Evolutionary conservation across 2,888 invertebrate species (phyloP).

Genomic region (Anodontia alba): DNA sequence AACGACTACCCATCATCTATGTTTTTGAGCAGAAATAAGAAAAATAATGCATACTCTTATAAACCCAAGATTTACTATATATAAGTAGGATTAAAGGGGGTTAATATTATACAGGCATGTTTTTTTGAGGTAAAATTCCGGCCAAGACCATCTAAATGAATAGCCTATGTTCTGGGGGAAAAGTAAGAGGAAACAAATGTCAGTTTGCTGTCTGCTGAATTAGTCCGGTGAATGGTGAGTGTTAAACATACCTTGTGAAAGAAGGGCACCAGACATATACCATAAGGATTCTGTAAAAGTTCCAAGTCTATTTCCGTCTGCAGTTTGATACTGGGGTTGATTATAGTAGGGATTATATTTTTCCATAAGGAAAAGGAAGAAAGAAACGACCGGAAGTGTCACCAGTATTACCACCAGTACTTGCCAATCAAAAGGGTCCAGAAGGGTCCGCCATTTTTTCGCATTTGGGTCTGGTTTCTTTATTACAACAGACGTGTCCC

Average conservation of each 20-base stretch:
- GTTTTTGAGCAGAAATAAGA: too few species aligned
- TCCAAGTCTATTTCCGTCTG: conserved; percentile 25
- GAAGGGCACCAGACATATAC: conserved; percentile 66
- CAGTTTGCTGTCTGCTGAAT: too few species aligned
- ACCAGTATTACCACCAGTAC: conserved; percentile 49
- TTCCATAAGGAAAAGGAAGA: conserved; percentile 68
- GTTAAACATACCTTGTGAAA: conserved; percentile 62
- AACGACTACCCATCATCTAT: too few species aligned
- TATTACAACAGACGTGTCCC: conserved; percentile 65
- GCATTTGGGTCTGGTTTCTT: conserved; percentile 66
- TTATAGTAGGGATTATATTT: conserved; percentile 66
- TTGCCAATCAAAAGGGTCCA: conserved; percentile 65
- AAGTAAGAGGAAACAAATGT: too few species aligned
- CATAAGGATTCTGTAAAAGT: conserved; percentile 83
- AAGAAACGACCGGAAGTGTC: conserved; percentile 57
- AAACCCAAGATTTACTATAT: too few species aligned
- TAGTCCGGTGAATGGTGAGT: too few species aligned
- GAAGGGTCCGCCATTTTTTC: conserved; percentile 61
- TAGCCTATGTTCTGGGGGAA: too few species aligned
- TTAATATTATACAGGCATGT: too few species aligned
- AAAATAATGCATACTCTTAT: too few species aligned
- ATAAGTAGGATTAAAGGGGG: too few species aligned
- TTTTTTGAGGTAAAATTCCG: too few species aligned
- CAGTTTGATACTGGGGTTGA: conserved; percentile 22
- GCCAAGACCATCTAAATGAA: too few species aligned